Percentiles rank a stretch among this genome's conserved stretches.
Conservation (phyloP, 2,888 invertebrate species). For the Thecophora atra region DNA sequence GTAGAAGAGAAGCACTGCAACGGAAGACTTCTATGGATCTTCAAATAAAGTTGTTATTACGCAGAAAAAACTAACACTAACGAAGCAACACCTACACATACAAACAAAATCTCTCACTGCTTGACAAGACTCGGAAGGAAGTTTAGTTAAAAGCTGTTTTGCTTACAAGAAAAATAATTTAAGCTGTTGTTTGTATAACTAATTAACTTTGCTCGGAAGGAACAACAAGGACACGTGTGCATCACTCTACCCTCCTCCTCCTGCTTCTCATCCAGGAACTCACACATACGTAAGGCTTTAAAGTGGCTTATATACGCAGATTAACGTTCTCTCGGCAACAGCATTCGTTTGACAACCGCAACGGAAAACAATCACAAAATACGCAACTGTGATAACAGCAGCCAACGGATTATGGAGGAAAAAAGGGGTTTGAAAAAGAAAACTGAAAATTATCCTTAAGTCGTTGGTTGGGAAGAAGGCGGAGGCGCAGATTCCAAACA, state of each 20-base stretch:
- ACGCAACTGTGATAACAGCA: not conserved
- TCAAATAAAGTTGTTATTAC: not conserved
- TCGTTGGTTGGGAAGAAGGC: too few relatives aligned
- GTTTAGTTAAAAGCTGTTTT: not conserved
- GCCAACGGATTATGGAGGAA: not conserved
- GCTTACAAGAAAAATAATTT: not conserved
- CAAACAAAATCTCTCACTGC: too few relatives aligned
- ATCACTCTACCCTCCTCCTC: not conserved
- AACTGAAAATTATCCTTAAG: too few relatives aligned
- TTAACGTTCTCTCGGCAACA: too few relatives aligned
- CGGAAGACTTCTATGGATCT: not conserved
- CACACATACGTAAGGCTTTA: not conserved
- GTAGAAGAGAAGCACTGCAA: too few relatives aligned
- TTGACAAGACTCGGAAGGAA: not conserved
- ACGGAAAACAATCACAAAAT: not conserved
- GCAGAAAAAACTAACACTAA: not conserved
- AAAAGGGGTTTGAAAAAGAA: not conserved
- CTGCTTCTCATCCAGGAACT: not conserved
- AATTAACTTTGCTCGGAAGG: conserved; percentile 3
- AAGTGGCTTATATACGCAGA: not conserved
- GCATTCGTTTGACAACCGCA: not conserved
- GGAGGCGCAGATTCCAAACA: too few relatives aligned
- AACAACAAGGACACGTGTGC: not conserved
- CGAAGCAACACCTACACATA: not conserved
- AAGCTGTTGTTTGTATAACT: conserved; percentile 11